Percentiles rank a stretch among this genome's conserved stretches.
Evolutionary conservation across 1,140 invertebrate species (phyloP).

Genomic region (Achatina immaculata): DNA sequence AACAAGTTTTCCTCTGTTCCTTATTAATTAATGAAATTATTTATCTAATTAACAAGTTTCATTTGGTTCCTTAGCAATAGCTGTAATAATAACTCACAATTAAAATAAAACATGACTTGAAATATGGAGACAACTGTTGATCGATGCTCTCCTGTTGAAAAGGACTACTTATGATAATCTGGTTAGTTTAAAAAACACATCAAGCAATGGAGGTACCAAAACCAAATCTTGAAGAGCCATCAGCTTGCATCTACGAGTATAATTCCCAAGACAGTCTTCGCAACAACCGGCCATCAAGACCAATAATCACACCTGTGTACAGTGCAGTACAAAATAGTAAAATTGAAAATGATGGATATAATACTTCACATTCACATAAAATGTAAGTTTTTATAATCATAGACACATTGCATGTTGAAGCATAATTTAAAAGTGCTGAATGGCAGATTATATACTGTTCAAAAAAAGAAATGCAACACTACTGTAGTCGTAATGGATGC

Average conservation of each 20-base stretch:
- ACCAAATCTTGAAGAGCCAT: background rate
- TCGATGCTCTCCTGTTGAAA: background rate
- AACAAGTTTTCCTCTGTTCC: too few species aligned
- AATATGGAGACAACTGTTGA: background rate
- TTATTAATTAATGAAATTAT: too few species aligned
- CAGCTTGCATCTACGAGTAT: background rate
- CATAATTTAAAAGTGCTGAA: too few species aligned
- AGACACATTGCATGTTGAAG: too few species aligned
- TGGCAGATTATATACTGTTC: too few species aligned
- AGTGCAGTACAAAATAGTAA: background rate
- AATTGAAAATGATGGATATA: background rate
- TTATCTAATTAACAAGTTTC: too few species aligned
- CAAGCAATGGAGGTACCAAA: background rate
- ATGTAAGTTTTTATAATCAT: slow-evolving; percentile 15
- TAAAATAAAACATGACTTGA: too few species aligned
- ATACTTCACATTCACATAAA: background rate
- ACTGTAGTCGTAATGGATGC: too few species aligned
- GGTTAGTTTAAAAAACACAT: background rate
- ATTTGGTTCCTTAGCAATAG: too few species aligned
- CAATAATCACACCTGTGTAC: background rate
- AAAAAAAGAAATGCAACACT: too few species aligned
- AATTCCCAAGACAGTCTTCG: background rate
- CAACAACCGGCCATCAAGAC: slow-evolving; percentile 25
- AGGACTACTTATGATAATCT: background rate
- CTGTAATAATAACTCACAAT: too few species aligned